phyloP scores from a whole-genome alignment of 2,797 vertebrate genomes.

The Coregonus ussuriensis region DNA sequence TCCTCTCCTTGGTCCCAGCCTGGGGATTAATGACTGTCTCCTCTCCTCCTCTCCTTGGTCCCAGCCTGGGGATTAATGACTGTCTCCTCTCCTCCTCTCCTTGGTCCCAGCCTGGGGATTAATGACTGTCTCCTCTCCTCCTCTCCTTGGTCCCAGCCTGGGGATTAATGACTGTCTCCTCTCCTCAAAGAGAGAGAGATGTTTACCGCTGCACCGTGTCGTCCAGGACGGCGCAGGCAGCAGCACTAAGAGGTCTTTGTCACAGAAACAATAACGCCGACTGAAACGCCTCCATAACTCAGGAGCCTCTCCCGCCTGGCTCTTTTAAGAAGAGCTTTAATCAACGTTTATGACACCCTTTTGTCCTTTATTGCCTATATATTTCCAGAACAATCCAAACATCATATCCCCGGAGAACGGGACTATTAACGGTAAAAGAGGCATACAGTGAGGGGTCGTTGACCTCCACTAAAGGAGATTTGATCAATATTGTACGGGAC shows the following conservation, averaged over 20 bases:
- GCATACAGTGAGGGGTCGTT: slow-evolving; percentile 76
- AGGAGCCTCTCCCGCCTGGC: slow-evolving; percentile 71
- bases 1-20: slow-evolving; percentile 13
- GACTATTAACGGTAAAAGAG: slow-evolving; percentile 78
- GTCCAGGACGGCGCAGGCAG: slow-evolving; percentile 23
- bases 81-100: slow-evolving; percentile 12
- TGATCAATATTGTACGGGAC: slow-evolving; percentile 78
- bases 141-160: slow-evolving; percentile 42
- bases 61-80: too few relatives aligned
- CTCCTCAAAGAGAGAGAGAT: slow-evolving; percentile 70
- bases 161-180: slow-evolving; percentile 79
- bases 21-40: too few relatives aligned
- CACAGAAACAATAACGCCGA: slow-evolving; percentile 79
- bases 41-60: slow-evolving; percentile 30
- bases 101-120: slow-evolving; percentile 68
- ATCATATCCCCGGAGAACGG: slow-evolving; percentile 76
- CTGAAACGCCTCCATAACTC: slow-evolving; percentile 79
- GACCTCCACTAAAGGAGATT: slow-evolving; percentile 77
- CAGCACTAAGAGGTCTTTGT: slow-evolving; percentile 78
- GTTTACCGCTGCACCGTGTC: slow-evolving; percentile 73
- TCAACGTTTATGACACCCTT: slow-evolving; percentile 85
- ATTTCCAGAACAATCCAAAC: slow-evolving; percentile 80
- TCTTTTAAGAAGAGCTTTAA: slow-evolving; percentile 83
- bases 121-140: slow-evolving; percentile 73
- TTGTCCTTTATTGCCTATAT: slow-evolving; percentile 86